Evolutionary conservation across 2,113 vertebrate genomes (phyloP).

Genomic region (Hydrolagus affinis): DNA sequence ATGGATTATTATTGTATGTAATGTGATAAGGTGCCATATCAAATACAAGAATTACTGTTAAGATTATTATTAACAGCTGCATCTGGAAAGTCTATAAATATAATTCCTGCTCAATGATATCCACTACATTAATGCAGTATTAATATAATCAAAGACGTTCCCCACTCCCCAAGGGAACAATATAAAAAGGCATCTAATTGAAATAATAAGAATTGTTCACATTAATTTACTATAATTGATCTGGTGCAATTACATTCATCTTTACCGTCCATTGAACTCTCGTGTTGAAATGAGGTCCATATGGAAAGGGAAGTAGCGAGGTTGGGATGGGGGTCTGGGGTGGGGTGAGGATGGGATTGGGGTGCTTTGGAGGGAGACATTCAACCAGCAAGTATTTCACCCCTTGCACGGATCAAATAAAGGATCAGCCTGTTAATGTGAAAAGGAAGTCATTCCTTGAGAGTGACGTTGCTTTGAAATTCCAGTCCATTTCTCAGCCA

Average conservation of each 20-base stretch:
- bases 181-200: neutral
- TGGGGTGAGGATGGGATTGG: neutral
- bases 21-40: too few relatives aligned
- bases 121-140: neutral
- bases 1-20: too few relatives aligned
- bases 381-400: neutral
- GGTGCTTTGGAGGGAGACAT: neutral
- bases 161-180: neutral
- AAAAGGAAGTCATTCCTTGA: neutral
- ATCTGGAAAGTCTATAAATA: neutral
- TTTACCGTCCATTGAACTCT: neutral
- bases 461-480: neutral
- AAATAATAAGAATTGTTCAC: neutral
- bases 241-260: neutral
- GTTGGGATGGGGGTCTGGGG: too few relatives aligned
- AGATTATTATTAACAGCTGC: neutral
- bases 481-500: neutral
- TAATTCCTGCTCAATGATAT: neutral
- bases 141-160: neutral
- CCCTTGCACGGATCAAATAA: neutral
- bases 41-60: too few relatives aligned
- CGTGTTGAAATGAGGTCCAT: too few relatives aligned
- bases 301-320: too few relatives aligned
- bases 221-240: constrained; percentile 3
- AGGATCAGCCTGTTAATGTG: neutral